phyloP scores from a whole-genome alignment of 2,888 invertebrate genomes.

The Apotomis betuletana region DNA sequence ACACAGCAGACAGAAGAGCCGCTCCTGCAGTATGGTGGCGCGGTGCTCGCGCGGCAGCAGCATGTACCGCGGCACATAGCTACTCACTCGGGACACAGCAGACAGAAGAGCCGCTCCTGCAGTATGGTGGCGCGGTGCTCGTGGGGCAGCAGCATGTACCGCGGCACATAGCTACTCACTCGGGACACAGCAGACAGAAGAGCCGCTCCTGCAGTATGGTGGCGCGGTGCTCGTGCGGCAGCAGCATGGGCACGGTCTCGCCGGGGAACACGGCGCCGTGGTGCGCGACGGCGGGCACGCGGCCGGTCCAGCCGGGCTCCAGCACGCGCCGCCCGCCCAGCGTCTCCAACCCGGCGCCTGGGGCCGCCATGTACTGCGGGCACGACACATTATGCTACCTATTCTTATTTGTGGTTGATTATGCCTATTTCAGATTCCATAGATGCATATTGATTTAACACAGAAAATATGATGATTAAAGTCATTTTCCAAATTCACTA shows the following conservation, averaged over 20 bases:
- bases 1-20: no score
- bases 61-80: no score
- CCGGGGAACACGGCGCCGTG: slow-evolving; percentile 76
- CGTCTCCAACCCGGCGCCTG: slow-evolving; percentile 57
- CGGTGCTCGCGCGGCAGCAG: no score
- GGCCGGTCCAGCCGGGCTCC: slow-evolving; percentile 73
- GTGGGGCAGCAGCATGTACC: no score
- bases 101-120: no score
- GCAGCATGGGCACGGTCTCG: slow-evolving; percentile 76
- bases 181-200: slow-evolving; percentile 73
- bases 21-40: no score
- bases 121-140: no score
- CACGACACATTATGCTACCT: neutral
- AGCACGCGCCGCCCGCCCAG: slow-evolving; percentile 66
- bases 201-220: slow-evolving; percentile 61
- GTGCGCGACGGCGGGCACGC: slow-evolving; percentile 66
- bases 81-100: no score
- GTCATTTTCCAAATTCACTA: no score
- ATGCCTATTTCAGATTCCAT: no score
- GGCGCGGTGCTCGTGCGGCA: slow-evolving; percentile 58
- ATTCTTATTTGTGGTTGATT: neutral
- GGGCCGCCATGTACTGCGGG: slow-evolving; percentile 58
- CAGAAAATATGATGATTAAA: no score
- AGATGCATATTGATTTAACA: no score
- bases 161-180: slow-evolving; percentile 52